Base-by-base conservation (phyloP, 2,888 invertebrate species). In the Portevinia maculata region DNA sequence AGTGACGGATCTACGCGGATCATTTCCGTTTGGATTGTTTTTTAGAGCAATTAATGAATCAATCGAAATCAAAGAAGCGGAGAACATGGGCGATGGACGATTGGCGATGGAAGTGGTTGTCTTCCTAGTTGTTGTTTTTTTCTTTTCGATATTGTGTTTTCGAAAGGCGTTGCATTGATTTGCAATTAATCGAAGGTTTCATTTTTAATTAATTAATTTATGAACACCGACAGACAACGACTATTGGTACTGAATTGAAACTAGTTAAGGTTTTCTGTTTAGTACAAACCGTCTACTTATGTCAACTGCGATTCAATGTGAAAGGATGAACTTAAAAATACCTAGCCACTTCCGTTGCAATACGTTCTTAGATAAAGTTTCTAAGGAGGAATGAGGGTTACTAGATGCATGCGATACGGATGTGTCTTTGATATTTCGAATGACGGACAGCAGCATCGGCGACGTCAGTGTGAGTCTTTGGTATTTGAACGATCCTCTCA, bases 151-250 rank as follows among this genome's bases (percentile, higher is more conserved):
- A 21, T 32, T 41, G 39, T 32, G 32, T 17, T 46, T 71, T 53
- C 6, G 65, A 78, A 62, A 83, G 83, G 83, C 83, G 83, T 78
- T 83, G 71, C 57, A 73, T 78, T 83, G 83, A 73, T 37, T 73
- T 32, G 57, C 74, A 84, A 79, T 84, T 79, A 79, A 84, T 84
- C 79, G 84, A 62, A 79, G 69, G 69, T 73, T 84, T 79, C 39
- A 37, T 32, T 69, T 73, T 73, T 84, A 84, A 84, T 84, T 84
- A 84, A 74, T 79, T 84, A 64, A 84, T 84, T 79, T 84, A 84
- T 79, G 84, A 84, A 79, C 60, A 73, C 50, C 65, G 71, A 83
- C 78, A 83, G 83, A 34, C 55, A 37, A 44, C 11, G 41, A 44
- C 50, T 73, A 73, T 62, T 60, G 37, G 65, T 13, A 19, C 30